Percentiles rank a stretch among this genome's conserved stretches.
These are phyloP conservation scores for Rambutsinella grinnellia DNA, from an alignment of 2,888 invertebrate species.

Conservation along the genomic window DNA sequence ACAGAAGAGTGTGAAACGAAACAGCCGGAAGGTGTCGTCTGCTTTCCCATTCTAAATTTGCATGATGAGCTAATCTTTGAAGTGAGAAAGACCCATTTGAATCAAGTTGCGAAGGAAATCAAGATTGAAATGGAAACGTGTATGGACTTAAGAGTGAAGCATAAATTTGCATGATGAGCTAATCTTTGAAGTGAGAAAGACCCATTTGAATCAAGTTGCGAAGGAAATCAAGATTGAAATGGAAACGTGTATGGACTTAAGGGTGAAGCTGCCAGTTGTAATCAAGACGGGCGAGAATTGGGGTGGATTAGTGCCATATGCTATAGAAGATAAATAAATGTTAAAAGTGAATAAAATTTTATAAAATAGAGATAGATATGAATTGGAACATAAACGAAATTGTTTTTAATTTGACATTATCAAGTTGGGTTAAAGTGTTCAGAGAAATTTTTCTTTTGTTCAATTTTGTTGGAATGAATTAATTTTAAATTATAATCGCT, in stretches of 20 bases:
- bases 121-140: constrained; percentile 86
- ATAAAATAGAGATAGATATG: no score
- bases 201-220: constrained; percentile 74
- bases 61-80: constrained; percentile 98
- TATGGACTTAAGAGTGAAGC: constrained; percentile 79
- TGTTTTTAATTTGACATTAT: no score
- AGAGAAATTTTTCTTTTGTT: no score
- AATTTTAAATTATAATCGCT: no score
- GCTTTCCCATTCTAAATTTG: constrained; percentile 86
- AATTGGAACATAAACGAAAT: no score
- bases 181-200: constrained; percentile 82
- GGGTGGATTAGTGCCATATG: constrained; percentile 72
- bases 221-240: constrained; percentile 80
- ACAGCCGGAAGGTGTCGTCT: constrained; percentile 67
- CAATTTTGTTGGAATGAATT: no score
- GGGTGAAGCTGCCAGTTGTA: constrained; percentile 90
- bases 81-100: constrained; percentile 73
- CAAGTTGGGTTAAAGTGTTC: no score
- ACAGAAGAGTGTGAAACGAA: constrained; percentile 9
- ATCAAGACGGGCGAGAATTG: constrained; percentile 85
- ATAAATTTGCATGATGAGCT: constrained; percentile 98
- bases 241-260: constrained; percentile 81
- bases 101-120: constrained; percentile 76
- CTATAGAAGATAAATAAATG: no score
- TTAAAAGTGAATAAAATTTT: no score